Evolutionary conservation across 2,113 vertebrate species (phyloP).

Genomic region (Elgaria multicarinata): DNA sequence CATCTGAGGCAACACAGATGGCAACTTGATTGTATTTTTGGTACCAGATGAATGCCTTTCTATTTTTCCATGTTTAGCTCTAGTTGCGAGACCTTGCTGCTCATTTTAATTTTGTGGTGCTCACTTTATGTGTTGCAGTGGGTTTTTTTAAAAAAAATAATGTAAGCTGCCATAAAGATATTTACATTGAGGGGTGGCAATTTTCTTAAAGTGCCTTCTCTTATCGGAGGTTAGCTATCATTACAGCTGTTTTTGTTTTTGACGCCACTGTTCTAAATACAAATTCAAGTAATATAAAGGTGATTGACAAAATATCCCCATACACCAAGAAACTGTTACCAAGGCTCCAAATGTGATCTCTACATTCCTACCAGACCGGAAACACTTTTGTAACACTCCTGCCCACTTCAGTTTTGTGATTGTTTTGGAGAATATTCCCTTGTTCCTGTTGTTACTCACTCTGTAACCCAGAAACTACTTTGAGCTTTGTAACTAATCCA

Average conservation of each 20-base stretch:
- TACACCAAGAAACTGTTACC: background rate
- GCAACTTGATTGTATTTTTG: background rate
- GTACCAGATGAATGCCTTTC: background rate
- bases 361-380: background rate
- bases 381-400: background rate
- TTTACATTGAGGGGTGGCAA: too few species aligned
- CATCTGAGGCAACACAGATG: background rate
- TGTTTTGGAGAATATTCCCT: background rate
- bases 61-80: background rate
- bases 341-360: background rate
- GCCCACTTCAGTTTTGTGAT: background rate
- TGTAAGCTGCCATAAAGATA: too few species aligned
- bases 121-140: background rate
- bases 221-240: too few species aligned
- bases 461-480: background rate
- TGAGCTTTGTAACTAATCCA: background rate
- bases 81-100: background rate
- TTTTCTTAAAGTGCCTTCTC: too few species aligned
- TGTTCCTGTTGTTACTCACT: background rate
- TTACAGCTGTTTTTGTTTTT: too few species aligned
- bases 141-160: too few species aligned
- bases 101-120: background rate
- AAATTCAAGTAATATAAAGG: too few species aligned
- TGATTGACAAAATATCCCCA: background rate
- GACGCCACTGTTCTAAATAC: too few species aligned